These are phyloP conservation scores for Apostichopus japonicus DNA, from an alignment of 35 echinoderm and acorn worm genomes.

Conservation along the genomic window DNA sequence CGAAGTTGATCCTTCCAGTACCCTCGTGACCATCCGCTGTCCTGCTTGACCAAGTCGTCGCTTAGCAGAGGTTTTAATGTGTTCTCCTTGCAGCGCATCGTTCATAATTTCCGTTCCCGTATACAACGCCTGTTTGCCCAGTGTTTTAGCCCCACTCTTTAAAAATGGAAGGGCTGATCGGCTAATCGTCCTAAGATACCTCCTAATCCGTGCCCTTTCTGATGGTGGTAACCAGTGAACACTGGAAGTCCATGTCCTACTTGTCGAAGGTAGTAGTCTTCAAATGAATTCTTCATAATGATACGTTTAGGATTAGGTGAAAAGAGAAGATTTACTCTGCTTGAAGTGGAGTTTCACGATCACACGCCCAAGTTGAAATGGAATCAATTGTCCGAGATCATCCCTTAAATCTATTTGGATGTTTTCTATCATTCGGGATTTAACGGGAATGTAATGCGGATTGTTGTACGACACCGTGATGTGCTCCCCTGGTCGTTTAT, in stretches of 20 bases:
- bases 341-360: too few species aligned
- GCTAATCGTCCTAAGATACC: too few species aligned
- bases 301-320: background rate
- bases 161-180: too few species aligned
- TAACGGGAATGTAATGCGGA: constrained; percentile 58
- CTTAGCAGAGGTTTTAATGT: too few species aligned
- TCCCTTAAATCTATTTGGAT: too few species aligned
- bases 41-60: background rate
- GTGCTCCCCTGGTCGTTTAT: constrained; percentile 30
- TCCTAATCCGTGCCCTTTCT: too few species aligned
- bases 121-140: constrained; percentile 35
- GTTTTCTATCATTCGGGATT: background rate
- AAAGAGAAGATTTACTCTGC: background rate
- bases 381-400: background rate
- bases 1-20: too few species aligned
- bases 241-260: background rate
- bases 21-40: constrained; percentile 13
- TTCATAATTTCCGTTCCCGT: background rate
- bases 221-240: too few species aligned
- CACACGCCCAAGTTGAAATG: background rate
- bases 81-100: background rate
- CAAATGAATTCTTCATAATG: constrained; percentile 8
- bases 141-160: constrained; percentile 22
- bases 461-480: constrained; percentile 47
- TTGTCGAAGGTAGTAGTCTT: constrained; percentile 51